A percentile compares a stretch with the other conserved stretches of the same genome.
Conservation (phyloP, 2,113 vertebrate genomes). For the Peucedramus taeniatus region DNA sequence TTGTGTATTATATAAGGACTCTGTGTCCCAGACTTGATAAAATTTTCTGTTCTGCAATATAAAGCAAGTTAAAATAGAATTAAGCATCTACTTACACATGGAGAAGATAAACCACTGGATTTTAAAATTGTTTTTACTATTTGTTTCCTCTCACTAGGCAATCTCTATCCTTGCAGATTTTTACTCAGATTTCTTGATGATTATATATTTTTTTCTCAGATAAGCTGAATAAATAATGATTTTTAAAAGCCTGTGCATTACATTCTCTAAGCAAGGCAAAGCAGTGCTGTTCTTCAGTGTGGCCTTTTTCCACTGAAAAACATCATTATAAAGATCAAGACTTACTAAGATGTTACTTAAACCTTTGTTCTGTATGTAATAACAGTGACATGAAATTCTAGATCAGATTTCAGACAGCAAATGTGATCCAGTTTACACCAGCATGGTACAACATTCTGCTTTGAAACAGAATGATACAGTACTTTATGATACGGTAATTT, state of each 20-base stretch:
- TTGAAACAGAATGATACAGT: not conserved
- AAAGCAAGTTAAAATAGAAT: not conserved
- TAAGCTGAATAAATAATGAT: not conserved
- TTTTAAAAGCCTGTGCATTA: not conserved
- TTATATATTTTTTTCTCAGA: not conserved
- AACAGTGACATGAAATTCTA: not conserved
- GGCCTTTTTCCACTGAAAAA: not conserved
- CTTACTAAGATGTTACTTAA: not conserved
- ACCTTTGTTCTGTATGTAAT: not conserved
- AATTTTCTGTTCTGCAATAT: not conserved
- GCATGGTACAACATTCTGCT: not conserved
- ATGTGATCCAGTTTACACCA: not conserved
- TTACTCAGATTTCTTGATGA: not conserved
- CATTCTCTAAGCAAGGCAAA: not conserved
- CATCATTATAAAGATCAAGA: not conserved
- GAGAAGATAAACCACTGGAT: not conserved
- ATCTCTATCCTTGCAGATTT: not conserved
- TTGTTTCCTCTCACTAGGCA: not conserved
- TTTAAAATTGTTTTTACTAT: not conserved
- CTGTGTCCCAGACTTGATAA: not conserved
- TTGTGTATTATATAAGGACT: not conserved
- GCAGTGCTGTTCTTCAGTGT: not conserved
- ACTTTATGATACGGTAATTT: not conserved
- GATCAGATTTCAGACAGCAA: not conserved
- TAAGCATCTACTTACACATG: not conserved